phyloP scores from a whole-genome alignment of 2,113 vertebrate species.

The Cebus imitator region DNA sequence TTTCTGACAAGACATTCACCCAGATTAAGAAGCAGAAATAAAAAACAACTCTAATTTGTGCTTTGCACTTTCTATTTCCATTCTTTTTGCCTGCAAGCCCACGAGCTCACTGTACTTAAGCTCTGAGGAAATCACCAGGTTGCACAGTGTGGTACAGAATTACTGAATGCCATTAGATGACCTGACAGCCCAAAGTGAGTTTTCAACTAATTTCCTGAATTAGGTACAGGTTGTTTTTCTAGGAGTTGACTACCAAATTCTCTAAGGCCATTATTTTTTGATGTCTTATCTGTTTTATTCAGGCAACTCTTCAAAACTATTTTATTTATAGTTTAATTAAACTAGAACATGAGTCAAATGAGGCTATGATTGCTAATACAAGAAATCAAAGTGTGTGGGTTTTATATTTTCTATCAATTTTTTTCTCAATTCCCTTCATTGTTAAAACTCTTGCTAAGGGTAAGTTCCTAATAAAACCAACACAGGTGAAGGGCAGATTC shows the following conservation, averaged over 20 bases:
- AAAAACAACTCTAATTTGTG: not conserved
- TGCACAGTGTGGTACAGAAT: not conserved
- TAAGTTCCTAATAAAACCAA: not conserved
- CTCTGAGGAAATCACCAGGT: not conserved
- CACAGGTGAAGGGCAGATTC: not conserved
- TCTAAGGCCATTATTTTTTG: not conserved
- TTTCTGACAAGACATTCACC: not conserved
- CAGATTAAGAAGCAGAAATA: conserved; percentile 1
- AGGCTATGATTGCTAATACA: not conserved
- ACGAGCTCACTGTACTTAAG: not conserved
- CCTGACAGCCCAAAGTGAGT: not conserved
- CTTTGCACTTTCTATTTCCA: not conserved
- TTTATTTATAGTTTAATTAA: not conserved
- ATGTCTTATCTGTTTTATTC: not conserved
- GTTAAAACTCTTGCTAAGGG: not conserved
- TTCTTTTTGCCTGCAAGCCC: not conserved
- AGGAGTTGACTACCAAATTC: not conserved
- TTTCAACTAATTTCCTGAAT: conserved; percentile 31
- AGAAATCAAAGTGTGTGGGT: not conserved
- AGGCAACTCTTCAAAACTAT: not conserved
- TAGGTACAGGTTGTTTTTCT: not conserved
- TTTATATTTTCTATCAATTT: not conserved
- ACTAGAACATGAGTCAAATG: not conserved
- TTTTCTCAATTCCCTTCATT: not conserved
- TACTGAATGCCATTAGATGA: not conserved